Base-by-base conservation (phyloP, 2,888 invertebrate genomes). In the Catocala nupta region DNA sequence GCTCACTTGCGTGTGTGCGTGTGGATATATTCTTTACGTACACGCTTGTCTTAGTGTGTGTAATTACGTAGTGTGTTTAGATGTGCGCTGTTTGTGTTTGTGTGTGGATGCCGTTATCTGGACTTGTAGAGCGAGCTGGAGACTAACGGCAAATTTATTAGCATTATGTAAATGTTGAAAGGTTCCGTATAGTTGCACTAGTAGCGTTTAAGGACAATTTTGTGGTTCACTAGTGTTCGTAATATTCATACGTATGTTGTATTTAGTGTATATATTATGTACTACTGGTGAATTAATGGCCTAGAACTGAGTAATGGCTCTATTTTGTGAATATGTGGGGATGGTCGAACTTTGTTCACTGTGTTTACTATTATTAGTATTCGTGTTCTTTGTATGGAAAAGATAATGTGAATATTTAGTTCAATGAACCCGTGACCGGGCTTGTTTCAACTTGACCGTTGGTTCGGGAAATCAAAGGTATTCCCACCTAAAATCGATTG, bases 81-180 rank as follows among this genome's bases (percentile, higher is more conserved):
- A 25, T 45, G 45, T 5, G 13, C 13, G 13, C 13, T 25, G 36
- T 9, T 7, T 39, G 48, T 25, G 25, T 48, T 9, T 16, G 16
- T 48, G 48, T 48, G 25, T 25, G 25, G 25, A 25, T 25, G 49
- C 49, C 48, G 48, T 33, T 49, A 49, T 49, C 49, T 49, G 49
- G 43, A 11, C 25, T 33, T 42, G 54, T 33, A 43, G 33, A 49
- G 25, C 34, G 52, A 33, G 44, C 34, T 10, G 51, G 48, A 47
- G 43, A 57, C 62, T 58, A 42, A 55, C 36, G 62, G 34, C 58
- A 58, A 57, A 59, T 68, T 62, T 63, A 68, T 68, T 62, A 68
- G 58, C 58, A 53, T 68, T 55, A 68, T 62, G 68, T 49, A 68
- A 63, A 62, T 68, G 47, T n/a, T 45, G 47, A 34, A 33, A 53